These are phyloP conservation scores for Adrianichthys oophorus DNA, from an alignment of 2,797 vertebrate genomes.

Conservation along the genomic window DNA sequence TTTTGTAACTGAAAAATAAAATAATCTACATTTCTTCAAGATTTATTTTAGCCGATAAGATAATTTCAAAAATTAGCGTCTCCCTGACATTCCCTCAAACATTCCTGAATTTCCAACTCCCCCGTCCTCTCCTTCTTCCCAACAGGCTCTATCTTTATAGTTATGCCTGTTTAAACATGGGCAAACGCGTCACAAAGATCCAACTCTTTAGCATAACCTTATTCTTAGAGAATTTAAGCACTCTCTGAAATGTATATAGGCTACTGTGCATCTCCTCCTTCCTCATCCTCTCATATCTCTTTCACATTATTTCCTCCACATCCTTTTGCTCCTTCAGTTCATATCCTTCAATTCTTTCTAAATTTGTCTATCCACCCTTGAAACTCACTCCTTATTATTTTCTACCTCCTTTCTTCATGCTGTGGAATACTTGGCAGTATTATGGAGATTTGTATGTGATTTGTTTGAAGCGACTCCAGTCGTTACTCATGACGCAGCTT, in stretches of 20 bases:
- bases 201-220: not conserved
- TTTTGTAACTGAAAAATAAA: not conserved
- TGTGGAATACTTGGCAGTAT: slow-evolving; percentile 36
- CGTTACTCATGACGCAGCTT: slow-evolving; percentile 67
- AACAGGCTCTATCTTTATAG: slow-evolving; percentile 2
- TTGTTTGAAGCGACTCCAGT: slow-evolving; percentile 54
- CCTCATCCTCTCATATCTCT: slow-evolving; percentile 24
- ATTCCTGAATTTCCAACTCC: not conserved
- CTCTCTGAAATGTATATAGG: slow-evolving; percentile 14
- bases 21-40: not conserved
- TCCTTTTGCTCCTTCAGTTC: slow-evolving; percentile 36
- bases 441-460: slow-evolving; percentile 51
- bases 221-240: not conserved
- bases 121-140: slow-evolving; percentile 1
- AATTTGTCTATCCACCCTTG: not conserved
- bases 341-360: slow-evolving; percentile 20
- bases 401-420: not conserved
- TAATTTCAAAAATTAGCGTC: slow-evolving; percentile 6
- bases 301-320: slow-evolving; percentile 44
- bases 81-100: slow-evolving; percentile 16
- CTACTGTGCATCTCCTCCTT: slow-evolving; percentile 51
- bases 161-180: slow-evolving; percentile 3
- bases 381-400: not conserved
- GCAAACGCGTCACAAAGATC: slow-evolving; percentile 4
- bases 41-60: slow-evolving; percentile 12